phyloP scores from a whole-genome alignment of 2,797 vertebrate genomes.

The Ctenopoma multispine region DNA sequence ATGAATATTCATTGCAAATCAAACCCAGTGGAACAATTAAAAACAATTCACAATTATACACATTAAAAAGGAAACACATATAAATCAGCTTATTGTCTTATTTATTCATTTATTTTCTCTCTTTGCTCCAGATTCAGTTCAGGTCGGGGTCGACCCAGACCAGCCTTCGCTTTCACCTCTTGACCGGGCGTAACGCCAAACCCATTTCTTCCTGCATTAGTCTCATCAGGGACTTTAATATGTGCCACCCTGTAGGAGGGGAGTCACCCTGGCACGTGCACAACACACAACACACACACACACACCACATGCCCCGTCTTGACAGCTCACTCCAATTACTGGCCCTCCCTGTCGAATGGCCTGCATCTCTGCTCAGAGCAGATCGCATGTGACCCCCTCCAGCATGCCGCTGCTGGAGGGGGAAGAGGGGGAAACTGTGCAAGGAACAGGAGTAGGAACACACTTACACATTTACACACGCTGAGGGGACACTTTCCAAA shows the following conservation, averaged over 20 bases:
- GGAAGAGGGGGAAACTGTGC: slow-evolving; percentile 16
- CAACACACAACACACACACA: slow-evolving; percentile 45
- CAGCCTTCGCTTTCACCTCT: slow-evolving; percentile 63
- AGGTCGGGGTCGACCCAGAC: slow-evolving; percentile 43
- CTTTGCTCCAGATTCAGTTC: slow-evolving; percentile 1
- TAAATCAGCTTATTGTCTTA: background rate
- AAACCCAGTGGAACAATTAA: slow-evolving; percentile 7
- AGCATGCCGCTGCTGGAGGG: slow-evolving; percentile 69
- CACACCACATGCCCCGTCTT: slow-evolving; percentile 60
- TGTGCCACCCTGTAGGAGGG: slow-evolving; percentile 76
- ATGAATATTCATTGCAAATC: slow-evolving; percentile 49
- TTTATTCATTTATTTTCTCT: background rate
- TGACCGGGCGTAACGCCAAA: slow-evolving; percentile 61
- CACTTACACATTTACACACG: slow-evolving; percentile 25
- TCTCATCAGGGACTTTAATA: slow-evolving; percentile 81
- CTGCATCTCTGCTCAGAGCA: slow-evolving; percentile 69
- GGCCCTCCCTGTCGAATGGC: slow-evolving; percentile 72
- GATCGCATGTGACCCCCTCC: slow-evolving; percentile 75
- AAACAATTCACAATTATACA: background rate
- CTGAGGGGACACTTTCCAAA: slow-evolving; percentile 48
- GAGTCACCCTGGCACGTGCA: slow-evolving; percentile 70
- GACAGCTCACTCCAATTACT: slow-evolving; percentile 85
- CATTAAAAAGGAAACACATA: background rate
- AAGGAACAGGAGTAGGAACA: slow-evolving; percentile 20
- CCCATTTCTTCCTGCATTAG: slow-evolving; percentile 81